Conservation (phyloP, 2,888 invertebrate genomes). For the Alcis repandata region DNA sequence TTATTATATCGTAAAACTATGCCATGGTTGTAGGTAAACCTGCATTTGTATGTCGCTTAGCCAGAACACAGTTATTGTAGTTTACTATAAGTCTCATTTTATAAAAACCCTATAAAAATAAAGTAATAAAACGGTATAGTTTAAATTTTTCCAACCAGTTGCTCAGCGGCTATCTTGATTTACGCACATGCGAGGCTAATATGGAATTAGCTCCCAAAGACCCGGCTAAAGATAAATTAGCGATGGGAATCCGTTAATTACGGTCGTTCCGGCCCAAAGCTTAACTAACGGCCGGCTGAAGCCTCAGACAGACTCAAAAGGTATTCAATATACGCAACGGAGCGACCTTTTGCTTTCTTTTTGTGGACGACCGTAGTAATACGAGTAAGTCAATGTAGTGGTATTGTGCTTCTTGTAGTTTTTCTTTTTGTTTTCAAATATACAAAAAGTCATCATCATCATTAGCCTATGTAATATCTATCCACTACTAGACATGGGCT, state of each 20-base stretch:
- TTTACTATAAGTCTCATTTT: too few relatives aligned
- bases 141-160: not conserved
- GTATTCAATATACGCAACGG: not conserved
- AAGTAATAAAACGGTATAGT: too few relatives aligned
- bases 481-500: too few relatives aligned
- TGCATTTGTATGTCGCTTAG: too few relatives aligned
- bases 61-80: too few relatives aligned
- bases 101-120: not conserved
- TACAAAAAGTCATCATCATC: too few relatives aligned
- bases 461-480: too few relatives aligned
- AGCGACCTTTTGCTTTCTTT: not conserved
- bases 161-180: not conserved
- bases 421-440: too few relatives aligned
- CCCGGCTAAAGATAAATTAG: slow-evolving; percentile 24
- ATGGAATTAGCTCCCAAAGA: slow-evolving; percentile 25
- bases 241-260: slow-evolving; percentile 32
- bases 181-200: slow-evolving; percentile 16
- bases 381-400: not conserved
- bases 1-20: too few relatives aligned
- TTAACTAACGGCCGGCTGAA: slow-evolving; percentile 25
- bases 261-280: slow-evolving; percentile 21
- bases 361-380: too few relatives aligned
- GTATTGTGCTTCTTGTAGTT: not conserved
- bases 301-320: not conserved
- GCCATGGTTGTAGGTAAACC: too few relatives aligned